A percentile compares a stretch with the other conserved stretches of the same genome.
Conservation (phyloP, 92 coral and sea anemone genomes). For the Palythoa grandiflora region DNA sequence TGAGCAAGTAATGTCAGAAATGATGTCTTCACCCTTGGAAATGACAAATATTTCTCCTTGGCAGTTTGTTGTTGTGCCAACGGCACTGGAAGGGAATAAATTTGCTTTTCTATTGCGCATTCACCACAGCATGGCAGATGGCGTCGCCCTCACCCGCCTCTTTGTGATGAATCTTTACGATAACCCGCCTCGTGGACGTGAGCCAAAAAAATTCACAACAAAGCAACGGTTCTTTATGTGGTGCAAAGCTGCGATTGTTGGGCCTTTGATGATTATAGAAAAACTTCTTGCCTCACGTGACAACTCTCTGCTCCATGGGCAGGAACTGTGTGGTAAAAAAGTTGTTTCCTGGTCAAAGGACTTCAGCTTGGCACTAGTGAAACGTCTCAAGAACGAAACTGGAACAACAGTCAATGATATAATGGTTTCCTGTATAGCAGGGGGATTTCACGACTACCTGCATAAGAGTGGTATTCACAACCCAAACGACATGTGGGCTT, state of each 20-base stretch:
- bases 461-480: conserved; percentile 42
- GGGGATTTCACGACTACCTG: conserved; percentile 88
- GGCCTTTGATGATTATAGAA: conserved; percentile 76
- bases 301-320: conserved; percentile 85
- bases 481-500: conserved; percentile 93
- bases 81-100: conserved; percentile 71
- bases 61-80: conserved; percentile 92
- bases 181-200: conserved; percentile 77
- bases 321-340: conserved; percentile 84
- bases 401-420: conserved; percentile 98
- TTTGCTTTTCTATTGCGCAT: conserved; percentile 85
- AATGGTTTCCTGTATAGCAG: conserved; percentile 94
- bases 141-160: conserved; percentile 87
- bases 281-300: conserved; percentile 79
- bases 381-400: conserved; percentile 78
- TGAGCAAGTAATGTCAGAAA: conserved; percentile 75
- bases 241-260: conserved; percentile 89
- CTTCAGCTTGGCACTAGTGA: conserved; percentile 83
- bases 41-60: conserved; percentile 77
- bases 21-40: conserved; percentile 77
- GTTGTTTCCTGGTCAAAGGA: conserved; percentile 90
- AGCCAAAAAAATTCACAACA: conserved; percentile 87
- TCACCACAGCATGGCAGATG: conserved; percentile 97
- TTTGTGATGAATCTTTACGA: conserved; percentile 92
- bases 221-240: conserved; percentile 94